These are phyloP conservation scores for Pyrocoelia pectoralis DNA, from an alignment of 2,888 invertebrate species.

Conservation along the genomic window DNA sequence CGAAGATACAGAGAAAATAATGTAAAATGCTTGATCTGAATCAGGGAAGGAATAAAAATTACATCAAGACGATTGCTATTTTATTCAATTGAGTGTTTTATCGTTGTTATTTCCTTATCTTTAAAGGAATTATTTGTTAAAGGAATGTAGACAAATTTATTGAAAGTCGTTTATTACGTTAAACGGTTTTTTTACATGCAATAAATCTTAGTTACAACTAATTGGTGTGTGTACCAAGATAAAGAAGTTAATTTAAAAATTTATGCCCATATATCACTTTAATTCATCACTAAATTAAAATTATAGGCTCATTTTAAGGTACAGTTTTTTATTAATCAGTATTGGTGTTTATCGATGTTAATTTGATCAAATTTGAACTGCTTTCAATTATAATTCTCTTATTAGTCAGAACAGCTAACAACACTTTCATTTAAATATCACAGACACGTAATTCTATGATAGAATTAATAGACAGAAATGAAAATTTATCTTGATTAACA, in stretches of 20 bases:
- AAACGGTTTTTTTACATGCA: not conserved
- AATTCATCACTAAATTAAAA: slow-evolving; percentile 1
- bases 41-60: no score
- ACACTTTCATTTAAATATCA: not conserved
- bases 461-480: no score
- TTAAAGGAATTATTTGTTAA: not conserved
- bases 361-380: not conserved
- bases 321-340: not conserved
- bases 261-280: not conserved
- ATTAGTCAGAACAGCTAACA: no score
- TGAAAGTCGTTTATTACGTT: not conserved
- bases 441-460: no score
- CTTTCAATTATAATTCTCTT: not conserved
- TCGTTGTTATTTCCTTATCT: not conserved
- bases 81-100: not conserved
- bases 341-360: not conserved
- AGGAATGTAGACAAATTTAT: not conserved
- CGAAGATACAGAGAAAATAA: no score
- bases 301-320: not conserved
- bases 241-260: slow-evolving; percentile 1
- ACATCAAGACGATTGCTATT: not conserved
- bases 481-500: no score
- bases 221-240: not conserved
- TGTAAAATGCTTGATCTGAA: no score
- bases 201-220: not conserved